Evolutionary conservation across 1,140 invertebrate genomes (phyloP).

Genomic region (Trichomalopsis sarcophagae): DNA sequence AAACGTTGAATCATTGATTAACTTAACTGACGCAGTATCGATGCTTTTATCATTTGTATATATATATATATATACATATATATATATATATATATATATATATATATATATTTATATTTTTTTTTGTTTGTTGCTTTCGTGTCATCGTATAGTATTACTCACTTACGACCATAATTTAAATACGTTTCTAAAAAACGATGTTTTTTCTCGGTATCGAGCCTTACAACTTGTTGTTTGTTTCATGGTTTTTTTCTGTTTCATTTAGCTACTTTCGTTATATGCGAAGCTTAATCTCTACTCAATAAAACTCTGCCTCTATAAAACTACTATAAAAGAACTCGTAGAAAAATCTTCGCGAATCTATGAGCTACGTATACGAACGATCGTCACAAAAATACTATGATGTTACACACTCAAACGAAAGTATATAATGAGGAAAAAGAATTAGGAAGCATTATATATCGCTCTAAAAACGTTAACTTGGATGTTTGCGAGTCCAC

Average conservation of each 20-base stretch:
- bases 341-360: constrained; percentile 49
- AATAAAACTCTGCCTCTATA: constrained; percentile 43
- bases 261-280: constrained; percentile 43
- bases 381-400: constrained; percentile 37
- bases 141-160: background rate
- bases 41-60: constrained; percentile 13
- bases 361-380: constrained; percentile 17
- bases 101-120: constrained; percentile 15
- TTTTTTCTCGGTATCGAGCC: background rate
- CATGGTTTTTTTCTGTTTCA: background rate
- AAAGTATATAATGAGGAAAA: background rate
- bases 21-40: constrained; percentile 37
- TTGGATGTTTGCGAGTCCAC: constrained; percentile 26
- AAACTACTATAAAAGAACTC: constrained; percentile 49
- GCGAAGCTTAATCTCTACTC: constrained; percentile 45
- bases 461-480: constrained; percentile 30
- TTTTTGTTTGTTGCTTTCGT: constrained; percentile 4
- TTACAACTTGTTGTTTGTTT: constrained; percentile 19
- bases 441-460: constrained; percentile 10
- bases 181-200: constrained; percentile 37
- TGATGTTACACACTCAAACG: constrained; percentile 40
- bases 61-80: constrained; percentile 2
- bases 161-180: constrained; percentile 8
- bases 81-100: constrained; percentile 23
- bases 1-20: constrained; percentile 37